phyloP scores from a whole-genome alignment of 2,113 vertebrate genomes.

The Bagarius yarrelli region DNA sequence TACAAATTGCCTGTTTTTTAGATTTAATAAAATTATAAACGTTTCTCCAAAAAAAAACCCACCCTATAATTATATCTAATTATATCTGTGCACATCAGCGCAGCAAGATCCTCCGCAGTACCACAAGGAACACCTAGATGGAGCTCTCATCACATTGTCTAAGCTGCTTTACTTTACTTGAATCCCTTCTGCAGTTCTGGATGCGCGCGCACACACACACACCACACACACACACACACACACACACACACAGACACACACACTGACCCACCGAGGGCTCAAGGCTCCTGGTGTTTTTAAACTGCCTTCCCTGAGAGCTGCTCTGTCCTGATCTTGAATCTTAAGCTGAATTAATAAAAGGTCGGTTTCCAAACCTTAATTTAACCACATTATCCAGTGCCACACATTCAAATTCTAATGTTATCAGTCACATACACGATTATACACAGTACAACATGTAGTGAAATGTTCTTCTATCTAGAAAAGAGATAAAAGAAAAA shows the following conservation, averaged over 20 bases:
- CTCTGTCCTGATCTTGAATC: conserved; percentile 22
- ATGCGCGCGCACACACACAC: too few relatives aligned
- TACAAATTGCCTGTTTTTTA: neutral
- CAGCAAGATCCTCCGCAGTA: conserved; percentile 60
- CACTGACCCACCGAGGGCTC: neutral
- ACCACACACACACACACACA: conserved; percentile 20
- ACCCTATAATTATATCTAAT: too few relatives aligned
- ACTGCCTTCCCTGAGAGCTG: conserved; percentile 18
- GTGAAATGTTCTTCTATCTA: too few relatives aligned
- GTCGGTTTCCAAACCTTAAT: neutral
- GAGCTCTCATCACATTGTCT: conserved; percentile 79
- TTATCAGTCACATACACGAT: too few relatives aligned
- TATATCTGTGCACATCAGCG: too few relatives aligned
- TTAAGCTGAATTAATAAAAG: neutral
- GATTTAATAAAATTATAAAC: neutral
- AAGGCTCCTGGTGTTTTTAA: conserved; percentile 20
- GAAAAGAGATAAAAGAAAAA: too few relatives aligned
- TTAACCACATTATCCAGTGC: neutral
- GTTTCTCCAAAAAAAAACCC: too few relatives aligned
- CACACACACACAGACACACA: conserved; percentile 10
- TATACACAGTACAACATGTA: too few relatives aligned
- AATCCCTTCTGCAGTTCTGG: conserved; percentile 63
- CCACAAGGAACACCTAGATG: conserved; percentile 75
- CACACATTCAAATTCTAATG: neutral
- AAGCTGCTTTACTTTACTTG: conserved; percentile 60